These are phyloP conservation scores for Carterocephalus palaemon DNA, from an alignment of 2,888 invertebrate genomes.

Conservation along the genomic window DNA sequence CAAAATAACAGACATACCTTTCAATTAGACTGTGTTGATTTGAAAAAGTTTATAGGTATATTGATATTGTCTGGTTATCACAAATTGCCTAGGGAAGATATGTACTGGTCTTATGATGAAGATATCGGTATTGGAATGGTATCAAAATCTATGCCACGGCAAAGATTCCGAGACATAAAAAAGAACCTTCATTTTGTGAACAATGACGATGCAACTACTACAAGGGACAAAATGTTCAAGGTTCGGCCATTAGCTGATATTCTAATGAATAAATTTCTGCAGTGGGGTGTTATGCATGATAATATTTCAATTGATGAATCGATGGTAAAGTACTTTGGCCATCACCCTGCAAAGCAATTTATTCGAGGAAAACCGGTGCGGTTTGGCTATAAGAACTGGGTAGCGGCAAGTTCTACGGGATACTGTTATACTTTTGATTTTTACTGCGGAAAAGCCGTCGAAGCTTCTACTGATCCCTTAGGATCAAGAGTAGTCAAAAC, in stretches of 20 bases:
- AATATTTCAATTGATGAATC: slow-evolving; percentile 9
- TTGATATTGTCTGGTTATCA: slow-evolving; percentile 6
- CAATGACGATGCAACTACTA: slow-evolving; percentile 12
- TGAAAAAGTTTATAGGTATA: slow-evolving; percentile 1
- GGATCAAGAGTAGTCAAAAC: slow-evolving; percentile 24
- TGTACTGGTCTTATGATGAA: slow-evolving; percentile 26
- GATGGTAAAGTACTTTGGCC: slow-evolving; percentile 14
- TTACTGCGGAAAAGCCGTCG: slow-evolving; percentile 13
- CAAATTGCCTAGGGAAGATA: background rate
- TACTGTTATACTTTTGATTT: slow-evolving; percentile 13
- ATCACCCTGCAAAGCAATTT: slow-evolving; percentile 14
- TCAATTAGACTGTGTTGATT: background rate
- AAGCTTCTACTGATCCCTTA: background rate
- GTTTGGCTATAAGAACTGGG: slow-evolving; percentile 24
- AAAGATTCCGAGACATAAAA: slow-evolving; percentile 25
- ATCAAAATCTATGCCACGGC: slow-evolving; percentile 10
- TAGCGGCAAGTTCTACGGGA: slow-evolving; percentile 2
- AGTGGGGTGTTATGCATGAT: background rate
- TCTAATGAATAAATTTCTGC: background rate
- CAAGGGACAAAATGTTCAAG: slow-evolving; percentile 20
- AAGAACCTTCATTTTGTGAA: slow-evolving; percentile 25
- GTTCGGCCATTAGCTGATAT: slow-evolving; percentile 1
- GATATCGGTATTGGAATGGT: slow-evolving; percentile 23
- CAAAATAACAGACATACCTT: slow-evolving; percentile 1
- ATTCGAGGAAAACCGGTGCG: slow-evolving; percentile 23